phyloP scores from a whole-genome alignment of 1,140 invertebrate genomes.

The Hypothenemus hampei region DNA sequence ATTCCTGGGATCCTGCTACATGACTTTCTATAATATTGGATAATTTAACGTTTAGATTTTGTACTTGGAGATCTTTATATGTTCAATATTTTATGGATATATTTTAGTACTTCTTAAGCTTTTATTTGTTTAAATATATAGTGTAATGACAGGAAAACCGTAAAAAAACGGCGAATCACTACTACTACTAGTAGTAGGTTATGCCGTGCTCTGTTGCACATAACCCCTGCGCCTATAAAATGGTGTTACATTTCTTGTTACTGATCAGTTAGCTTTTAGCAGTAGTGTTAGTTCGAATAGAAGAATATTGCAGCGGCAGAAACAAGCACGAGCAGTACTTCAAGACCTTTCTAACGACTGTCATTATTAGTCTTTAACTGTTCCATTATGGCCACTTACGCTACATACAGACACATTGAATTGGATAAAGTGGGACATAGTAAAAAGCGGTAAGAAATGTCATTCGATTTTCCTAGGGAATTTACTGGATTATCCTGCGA shows the following conservation, averaged over 20 bases:
- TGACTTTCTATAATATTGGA: too few relatives aligned
- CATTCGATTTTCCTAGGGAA: not conserved
- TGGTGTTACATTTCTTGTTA: slow-evolving; percentile 25
- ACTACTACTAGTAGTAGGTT: slow-evolving; percentile 10
- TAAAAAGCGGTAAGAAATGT: slow-evolving; percentile 58
- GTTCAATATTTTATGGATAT: too few relatives aligned
- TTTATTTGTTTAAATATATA: too few relatives aligned
- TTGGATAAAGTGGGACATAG: slow-evolving; percentile 64
- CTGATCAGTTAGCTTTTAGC: slow-evolving; percentile 21
- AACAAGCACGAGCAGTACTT: too few relatives aligned
- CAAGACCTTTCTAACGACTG: too few relatives aligned
- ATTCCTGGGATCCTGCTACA: too few relatives aligned
- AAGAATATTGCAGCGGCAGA: not conserved
- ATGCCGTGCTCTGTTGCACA: slow-evolving; percentile 24
- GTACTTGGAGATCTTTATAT: too few relatives aligned
- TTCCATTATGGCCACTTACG: slow-evolving; percentile 58
- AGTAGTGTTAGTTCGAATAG: slow-evolving; percentile 15
- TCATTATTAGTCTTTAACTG: slow-evolving; percentile 13
- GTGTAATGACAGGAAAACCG: too few relatives aligned
- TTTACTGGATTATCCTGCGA: not conserved
- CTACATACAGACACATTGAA: slow-evolving; percentile 63
- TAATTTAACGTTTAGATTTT: too few relatives aligned
- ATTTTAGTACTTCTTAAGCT: too few relatives aligned
- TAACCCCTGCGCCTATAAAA: slow-evolving; percentile 26
- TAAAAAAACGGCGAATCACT: slow-evolving; percentile 15